Percentiles rank a stretch among this genome's conserved stretches.
These are phyloP conservation scores for Calidris pugnax DNA, from an alignment of 2,113 vertebrate genomes.

Conservation along the genomic window DNA sequence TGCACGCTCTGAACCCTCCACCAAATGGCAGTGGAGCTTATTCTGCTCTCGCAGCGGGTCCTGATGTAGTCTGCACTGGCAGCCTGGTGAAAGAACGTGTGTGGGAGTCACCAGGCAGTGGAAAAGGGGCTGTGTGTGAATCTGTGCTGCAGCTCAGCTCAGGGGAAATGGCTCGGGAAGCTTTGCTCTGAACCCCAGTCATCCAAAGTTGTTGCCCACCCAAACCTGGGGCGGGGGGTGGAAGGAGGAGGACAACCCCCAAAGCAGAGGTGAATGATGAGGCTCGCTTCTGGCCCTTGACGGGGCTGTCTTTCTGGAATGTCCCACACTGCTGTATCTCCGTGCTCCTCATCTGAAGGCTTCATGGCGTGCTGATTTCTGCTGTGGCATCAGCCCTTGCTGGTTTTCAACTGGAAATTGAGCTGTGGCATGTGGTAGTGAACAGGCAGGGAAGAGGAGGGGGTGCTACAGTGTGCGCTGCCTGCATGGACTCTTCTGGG, in stretches of 20 bases:
- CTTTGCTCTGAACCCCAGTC: background rate
- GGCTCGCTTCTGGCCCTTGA: background rate
- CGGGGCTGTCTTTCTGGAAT: background rate
- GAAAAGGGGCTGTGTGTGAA: background rate
- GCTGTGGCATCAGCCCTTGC: background rate
- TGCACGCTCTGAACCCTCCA: background rate
- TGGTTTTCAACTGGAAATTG: background rate
- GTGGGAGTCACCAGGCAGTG: conserved; percentile 52
- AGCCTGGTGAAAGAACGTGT: conserved; percentile 1
- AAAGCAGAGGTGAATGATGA: background rate
- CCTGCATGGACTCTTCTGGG: background rate
- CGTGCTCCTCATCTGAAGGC: background rate
- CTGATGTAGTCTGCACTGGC: background rate
- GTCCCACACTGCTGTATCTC: background rate
- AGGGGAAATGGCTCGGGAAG: background rate
- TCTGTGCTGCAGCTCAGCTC: conserved; percentile 27
- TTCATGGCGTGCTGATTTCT: background rate
- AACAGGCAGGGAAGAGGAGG: background rate
- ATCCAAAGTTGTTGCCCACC: background rate
- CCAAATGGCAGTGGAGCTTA: background rate
- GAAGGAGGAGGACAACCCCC: background rate
- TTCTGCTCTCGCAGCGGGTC: background rate
- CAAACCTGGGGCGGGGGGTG: background rate
- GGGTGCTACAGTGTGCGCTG: background rate
- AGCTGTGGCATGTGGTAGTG: background rate